Base-by-base conservation (phyloP, 2,113 vertebrate genomes). In the Cathartes aura region DNA sequence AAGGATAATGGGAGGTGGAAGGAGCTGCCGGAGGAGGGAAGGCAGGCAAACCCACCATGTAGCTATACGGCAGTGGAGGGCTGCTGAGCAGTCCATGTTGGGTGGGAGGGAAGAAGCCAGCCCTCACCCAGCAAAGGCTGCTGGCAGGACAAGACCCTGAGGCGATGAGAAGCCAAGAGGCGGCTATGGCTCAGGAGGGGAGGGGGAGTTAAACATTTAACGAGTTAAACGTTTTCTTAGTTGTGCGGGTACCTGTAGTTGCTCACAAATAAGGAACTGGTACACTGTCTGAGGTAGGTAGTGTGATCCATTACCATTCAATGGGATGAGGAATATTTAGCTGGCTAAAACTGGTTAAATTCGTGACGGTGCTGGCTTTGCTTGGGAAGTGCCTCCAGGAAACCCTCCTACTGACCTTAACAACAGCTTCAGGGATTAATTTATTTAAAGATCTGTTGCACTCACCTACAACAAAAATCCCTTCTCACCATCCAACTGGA, bases 161-260 rank as follows among this genome's bases (percentile, higher is more conserved):
- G 18, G 21, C 0, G 0, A 8, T 3, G 6, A 29, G 19, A 12
- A 71, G 15, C 4, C 56, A 74, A 8, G 12, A 40, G 20, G 24
- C 0, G 0, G 38, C 43, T 74, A 11, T 1, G 3, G 84, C 53
- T 93, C 48, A 82, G 48, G 17, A 93, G 5, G 4, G 8, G 10
- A 78, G 15, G 5, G 10, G 3, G 15, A 76, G 9, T 0, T n/a
- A 26, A 84, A 76, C 32, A n/a, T 27, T 36, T 26, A 59, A 76
- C 1, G 4, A 53, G 10, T 18, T 29, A 47, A 86, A 73, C 19
- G 9, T 36, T 53, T 43, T 81, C 26, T 66, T 53, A 30, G 12
- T 87, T 92, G 42, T 60, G 14, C 5, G 2, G 20, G 29, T 55
- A 62, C 32, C 42, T 58, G 21, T 16, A 48, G 42, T 3, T 36